These are phyloP conservation scores for Plotosus lineatus DNA, from an alignment of 2,113 vertebrate species.

Conservation along the genomic window DNA sequence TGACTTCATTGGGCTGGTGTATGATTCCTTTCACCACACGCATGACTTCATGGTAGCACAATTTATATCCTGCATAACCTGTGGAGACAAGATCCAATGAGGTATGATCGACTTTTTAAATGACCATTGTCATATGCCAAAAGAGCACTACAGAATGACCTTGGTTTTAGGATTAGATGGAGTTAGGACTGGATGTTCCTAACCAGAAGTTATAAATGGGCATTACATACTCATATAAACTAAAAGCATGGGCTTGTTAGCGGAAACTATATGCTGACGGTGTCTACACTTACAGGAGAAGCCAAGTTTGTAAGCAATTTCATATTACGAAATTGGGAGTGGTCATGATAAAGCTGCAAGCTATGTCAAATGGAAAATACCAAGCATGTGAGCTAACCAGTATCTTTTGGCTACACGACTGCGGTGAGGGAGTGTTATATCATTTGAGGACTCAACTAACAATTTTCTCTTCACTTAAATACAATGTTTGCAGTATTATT, in stretches of 20 bases:
- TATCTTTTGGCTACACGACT: slow-evolving; percentile 70
- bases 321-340: slow-evolving; percentile 74
- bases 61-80: slow-evolving; percentile 89
- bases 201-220: slow-evolving; percentile 63
- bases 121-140: not conserved
- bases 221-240: slow-evolving; percentile 55
- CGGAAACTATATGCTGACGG: slow-evolving; percentile 68
- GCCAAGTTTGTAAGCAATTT: slow-evolving; percentile 67
- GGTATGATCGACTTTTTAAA: not conserved
- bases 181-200: too few relatives aligned
- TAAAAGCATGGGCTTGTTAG: slow-evolving; percentile 47
- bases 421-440: slow-evolving; percentile 72
- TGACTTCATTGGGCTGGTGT: slow-evolving; percentile 89
- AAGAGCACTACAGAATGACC: not conserved
- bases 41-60: slow-evolving; percentile 90
- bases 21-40: slow-evolving; percentile 87
- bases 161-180: slow-evolving; percentile 26
- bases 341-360: slow-evolving; percentile 68
- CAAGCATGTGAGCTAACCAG: slow-evolving; percentile 68
- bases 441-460: slow-evolving; percentile 74
- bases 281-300: slow-evolving; percentile 58
- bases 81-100: slow-evolving; percentile 31
- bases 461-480: slow-evolving; percentile 73
- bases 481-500: slow-evolving; percentile 68
- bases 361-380: slow-evolving; percentile 64